Conservation (phyloP, 2,113 vertebrate species). For the Motacilla tschutschensis region DNA sequence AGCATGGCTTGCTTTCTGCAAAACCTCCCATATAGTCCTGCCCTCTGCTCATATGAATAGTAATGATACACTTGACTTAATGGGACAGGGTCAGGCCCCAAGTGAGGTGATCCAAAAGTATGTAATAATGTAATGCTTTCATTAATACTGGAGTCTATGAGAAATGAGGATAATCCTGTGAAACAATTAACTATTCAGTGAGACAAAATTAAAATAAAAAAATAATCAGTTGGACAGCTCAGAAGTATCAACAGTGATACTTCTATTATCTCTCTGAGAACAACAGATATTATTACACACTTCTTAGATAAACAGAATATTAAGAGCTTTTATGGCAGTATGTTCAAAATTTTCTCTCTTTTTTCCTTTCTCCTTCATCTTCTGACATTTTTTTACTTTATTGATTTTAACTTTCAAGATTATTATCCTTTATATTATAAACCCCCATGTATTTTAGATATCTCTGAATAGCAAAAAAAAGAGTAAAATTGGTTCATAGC, state of each 20-base stretch:
- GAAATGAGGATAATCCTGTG: background rate
- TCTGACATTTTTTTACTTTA: background rate
- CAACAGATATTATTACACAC: background rate
- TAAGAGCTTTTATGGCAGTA: background rate
- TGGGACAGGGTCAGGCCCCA: background rate
- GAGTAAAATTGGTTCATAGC: background rate
- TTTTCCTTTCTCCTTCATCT: background rate
- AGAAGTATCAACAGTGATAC: slow-evolving; percentile 2
- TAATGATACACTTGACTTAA: background rate
- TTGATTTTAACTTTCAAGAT: background rate
- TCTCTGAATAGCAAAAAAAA: background rate
- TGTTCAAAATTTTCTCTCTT: background rate
- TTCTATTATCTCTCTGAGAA: background rate
- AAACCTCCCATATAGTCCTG: background rate
- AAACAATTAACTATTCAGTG: slow-evolving; percentile 11
- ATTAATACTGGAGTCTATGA: background rate
- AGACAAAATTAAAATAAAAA: slow-evolving; percentile 42
- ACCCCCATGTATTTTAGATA: background rate
- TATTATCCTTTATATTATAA: background rate
- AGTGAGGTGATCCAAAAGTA: background rate
- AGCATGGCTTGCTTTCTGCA: background rate
- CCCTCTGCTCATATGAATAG: background rate
- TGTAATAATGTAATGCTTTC: slow-evolving; percentile 11
- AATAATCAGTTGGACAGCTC: background rate
- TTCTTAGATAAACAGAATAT: background rate